Percentiles rank a stretch among this genome's conserved stretches.
Conservation (phyloP, 2,113 vertebrate species). For the Psophia crepitans region DNA sequence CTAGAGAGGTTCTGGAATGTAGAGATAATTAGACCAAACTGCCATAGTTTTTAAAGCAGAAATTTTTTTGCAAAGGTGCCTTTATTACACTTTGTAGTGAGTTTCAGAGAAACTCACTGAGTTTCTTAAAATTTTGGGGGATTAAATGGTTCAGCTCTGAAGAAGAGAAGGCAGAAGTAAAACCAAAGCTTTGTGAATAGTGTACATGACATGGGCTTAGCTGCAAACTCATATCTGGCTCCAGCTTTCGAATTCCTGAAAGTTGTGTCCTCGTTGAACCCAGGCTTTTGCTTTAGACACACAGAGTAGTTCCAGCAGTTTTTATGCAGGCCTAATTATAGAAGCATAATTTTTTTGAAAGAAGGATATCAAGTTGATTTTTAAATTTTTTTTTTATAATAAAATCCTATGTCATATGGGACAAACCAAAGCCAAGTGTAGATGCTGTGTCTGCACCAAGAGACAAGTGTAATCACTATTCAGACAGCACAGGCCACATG, state of each 20-base stretch:
- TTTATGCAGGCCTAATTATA: background rate
- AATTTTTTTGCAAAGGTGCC: background rate
- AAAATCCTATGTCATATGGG: background rate
- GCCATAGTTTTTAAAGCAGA: background rate
- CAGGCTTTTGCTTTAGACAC: background rate
- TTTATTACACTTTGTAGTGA: background rate
- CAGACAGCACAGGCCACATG: background rate
- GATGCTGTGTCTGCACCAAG: background rate
- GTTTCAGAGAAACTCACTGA: background rate
- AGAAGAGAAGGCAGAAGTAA: slow-evolving; percentile 16
- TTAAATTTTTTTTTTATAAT: background rate
- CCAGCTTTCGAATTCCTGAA: background rate
- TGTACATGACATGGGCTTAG: background rate
- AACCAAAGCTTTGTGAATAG: background rate
- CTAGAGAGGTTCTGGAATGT: background rate
- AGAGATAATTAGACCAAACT: background rate
- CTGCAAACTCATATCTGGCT: background rate
- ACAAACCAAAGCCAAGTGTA: background rate
- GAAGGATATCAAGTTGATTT: background rate
- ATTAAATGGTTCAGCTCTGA: background rate
- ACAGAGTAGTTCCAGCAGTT: background rate
- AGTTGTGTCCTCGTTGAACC: background rate
- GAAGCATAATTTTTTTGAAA: background rate
- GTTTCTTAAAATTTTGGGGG: background rate
- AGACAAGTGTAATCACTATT: background rate